phyloP scores from a whole-genome alignment of 1,140 invertebrate species.

The Trachelipus rathkii region DNA sequence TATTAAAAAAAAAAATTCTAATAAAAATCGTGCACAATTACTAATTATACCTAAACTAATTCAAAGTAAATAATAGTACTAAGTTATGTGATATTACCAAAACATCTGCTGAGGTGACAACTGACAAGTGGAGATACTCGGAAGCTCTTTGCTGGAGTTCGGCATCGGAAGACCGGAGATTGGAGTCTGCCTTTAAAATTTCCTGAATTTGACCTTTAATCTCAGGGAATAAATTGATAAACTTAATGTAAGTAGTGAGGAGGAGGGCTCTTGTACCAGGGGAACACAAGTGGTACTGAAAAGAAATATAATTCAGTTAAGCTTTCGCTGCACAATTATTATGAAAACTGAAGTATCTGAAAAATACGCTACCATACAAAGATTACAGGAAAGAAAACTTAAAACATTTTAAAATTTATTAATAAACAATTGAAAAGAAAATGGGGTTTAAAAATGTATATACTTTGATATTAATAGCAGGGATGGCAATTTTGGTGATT shows the following conservation, averaged over 20 bases:
- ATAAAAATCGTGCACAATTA: background rate
- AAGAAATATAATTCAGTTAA: conserved; percentile 36
- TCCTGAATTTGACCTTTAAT: conserved; percentile 95
- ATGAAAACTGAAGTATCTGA: background rate
- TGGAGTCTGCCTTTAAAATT: conserved; percentile 92
- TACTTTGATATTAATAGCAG: too few relatives aligned
- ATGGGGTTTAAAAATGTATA: too few relatives aligned
- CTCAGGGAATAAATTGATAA: conserved; percentile 98
- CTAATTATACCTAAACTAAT: too few relatives aligned
- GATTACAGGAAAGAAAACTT: too few relatives aligned
- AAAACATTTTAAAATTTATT: too few relatives aligned
- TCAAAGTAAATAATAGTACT: too few relatives aligned
- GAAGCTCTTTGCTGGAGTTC: conserved; percentile 97
- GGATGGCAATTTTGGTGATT: too few relatives aligned
- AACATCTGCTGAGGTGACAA: conserved; percentile 93
- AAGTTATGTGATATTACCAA: conserved; percentile 59
- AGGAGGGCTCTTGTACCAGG: conserved; percentile 91
- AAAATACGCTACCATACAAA: too few relatives aligned
- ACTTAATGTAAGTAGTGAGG: conserved; percentile 98
- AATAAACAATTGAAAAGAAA: too few relatives aligned
- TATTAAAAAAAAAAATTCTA: conserved; percentile 18
- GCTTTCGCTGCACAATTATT: conserved; percentile 5
- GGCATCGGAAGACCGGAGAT: conserved; percentile 93
- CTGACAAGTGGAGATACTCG: conserved; percentile 94
- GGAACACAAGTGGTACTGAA: conserved; percentile 90